A percentile compares a stretch with the other conserved stretches of the same genome.
phyloP scores from a whole-genome alignment of 2,888 invertebrate genomes.

The Xestia sexstrigata region DNA sequence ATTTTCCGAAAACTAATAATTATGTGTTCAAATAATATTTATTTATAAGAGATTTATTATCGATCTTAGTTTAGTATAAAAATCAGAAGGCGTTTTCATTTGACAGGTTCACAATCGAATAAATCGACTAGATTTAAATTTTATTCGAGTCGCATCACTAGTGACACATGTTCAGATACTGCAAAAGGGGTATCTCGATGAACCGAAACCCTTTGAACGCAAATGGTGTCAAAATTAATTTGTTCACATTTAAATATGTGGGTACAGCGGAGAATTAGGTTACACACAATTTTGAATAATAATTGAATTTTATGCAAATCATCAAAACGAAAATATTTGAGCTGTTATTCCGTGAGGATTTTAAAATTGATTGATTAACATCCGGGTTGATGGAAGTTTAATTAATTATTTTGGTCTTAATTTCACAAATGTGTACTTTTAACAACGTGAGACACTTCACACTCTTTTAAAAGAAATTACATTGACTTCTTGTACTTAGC shows the following conservation, averaged over 20 bases:
- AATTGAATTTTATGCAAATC: slow-evolving; percentile 59
- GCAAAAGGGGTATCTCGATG: slow-evolving; percentile 53
- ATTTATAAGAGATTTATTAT: neutral
- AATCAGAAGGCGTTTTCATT: neutral
- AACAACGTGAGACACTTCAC: neutral
- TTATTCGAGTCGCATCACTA: slow-evolving; percentile 42
- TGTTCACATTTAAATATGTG: slow-evolving; percentile 59
- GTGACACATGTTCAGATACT: slow-evolving; percentile 36
- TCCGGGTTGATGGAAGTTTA: neutral
- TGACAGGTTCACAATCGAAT: slow-evolving; percentile 1
- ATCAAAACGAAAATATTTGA: slow-evolving; percentile 41
- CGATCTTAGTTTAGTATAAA: neutral
- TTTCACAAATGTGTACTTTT: neutral
- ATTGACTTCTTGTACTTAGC: neutral
- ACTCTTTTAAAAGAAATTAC: neutral
- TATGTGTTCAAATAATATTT: neutral
- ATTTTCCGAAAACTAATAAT: neutral
- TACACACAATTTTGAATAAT: slow-evolving; percentile 57
- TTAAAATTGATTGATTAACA: slow-evolving; percentile 31
- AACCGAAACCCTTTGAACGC: slow-evolving; percentile 56
- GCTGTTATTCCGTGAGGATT: slow-evolving; percentile 10
- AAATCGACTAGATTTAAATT: slow-evolving; percentile 21
- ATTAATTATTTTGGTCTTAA: neutral
- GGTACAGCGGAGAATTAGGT: slow-evolving; percentile 41
- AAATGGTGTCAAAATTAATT: slow-evolving; percentile 64